Base-by-base conservation (phyloP, 2,797 vertebrate species). In the Melanotaenia boesemani region DNA sequence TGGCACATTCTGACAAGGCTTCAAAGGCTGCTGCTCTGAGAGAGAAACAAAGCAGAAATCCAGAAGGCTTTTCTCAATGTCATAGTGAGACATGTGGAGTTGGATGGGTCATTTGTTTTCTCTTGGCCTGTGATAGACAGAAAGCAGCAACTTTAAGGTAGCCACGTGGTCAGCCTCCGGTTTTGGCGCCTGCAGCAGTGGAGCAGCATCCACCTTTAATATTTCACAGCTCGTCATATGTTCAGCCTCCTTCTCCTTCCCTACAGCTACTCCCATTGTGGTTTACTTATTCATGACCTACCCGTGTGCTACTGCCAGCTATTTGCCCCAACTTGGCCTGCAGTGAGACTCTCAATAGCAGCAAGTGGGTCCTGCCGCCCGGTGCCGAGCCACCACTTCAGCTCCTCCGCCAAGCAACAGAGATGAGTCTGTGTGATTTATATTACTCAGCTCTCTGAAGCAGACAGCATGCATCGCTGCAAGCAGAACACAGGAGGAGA, bases 211-310 rank as follows among this genome's bases (percentile, higher is more conserved):
- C 83, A 66, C 60, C 71, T 83, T 95, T 84, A 94, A 94, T 93
- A 92, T 94, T 94, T 93, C 87, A 93, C 82, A 61, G 77, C 63
- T 72, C 68, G 16, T 83, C 88, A 79, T 93, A 91, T 93, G 93
- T 90, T 93, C 87, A 65, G 72, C 77, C 28, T 30, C 85, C 28
- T 77, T 79, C 80, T 79, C 84, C 70, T 74, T 63, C 86, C 92
- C 87, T 88, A 41, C 73, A 91, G 90, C 92, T 56, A 86, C 67
- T 79, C 80, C 80, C 86, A 69, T 67, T 66, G 52, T 70, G 61
- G 10, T 57, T 92, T 37, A 87, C 85, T 91, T 88, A 91, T 93
- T 92, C 74, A 92, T 89, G 80, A 86, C 74, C 66, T 44, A 46
- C 61, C 68, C 37, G 10, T 20, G 44, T 48, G 26, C 22, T 22